Conservation (phyloP, 2,113 vertebrate genomes). For the Scomber japonicus region DNA sequence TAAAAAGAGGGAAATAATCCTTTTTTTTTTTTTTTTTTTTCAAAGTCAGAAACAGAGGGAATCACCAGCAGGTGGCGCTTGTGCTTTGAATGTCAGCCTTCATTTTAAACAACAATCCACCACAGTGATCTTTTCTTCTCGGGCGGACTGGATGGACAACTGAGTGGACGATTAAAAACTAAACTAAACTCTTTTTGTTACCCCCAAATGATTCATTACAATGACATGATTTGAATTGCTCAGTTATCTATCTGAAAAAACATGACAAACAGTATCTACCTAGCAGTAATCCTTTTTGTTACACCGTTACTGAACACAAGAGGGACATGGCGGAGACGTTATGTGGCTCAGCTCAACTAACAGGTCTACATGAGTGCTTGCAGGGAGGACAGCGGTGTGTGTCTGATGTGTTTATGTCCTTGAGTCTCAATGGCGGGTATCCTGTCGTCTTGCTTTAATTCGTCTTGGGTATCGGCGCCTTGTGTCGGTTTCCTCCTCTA, state of each 20-base stretch:
- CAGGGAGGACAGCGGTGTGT: conserved; percentile 4
- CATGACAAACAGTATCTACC: conserved; percentile 44
- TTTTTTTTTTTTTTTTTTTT: not conserved
- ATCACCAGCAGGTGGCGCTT: conserved; percentile 48
- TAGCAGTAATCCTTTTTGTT: conserved; percentile 40
- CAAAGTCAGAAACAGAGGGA: conserved; percentile 19
- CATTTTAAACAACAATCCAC: conserved; percentile 37
- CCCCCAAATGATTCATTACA: conserved; percentile 25
- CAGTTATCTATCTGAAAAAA: conserved; percentile 25
- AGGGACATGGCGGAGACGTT: conserved; percentile 43
- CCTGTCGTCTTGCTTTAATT: conserved; percentile 41
- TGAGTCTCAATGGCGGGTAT: conserved; percentile 19
- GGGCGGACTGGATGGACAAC: conserved; percentile 16
- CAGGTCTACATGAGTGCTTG: conserved; percentile 27
- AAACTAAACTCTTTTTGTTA: conserved; percentile 23
- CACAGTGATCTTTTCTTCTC: conserved; percentile 12
- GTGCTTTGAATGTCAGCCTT: conserved; percentile 53
- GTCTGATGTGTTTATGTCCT: conserved; percentile 43
- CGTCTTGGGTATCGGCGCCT: conserved; percentile 28
- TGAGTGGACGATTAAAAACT: not conserved
- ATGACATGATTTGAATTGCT: conserved; percentile 20
- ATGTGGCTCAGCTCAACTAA: conserved; percentile 47
- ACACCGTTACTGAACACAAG: conserved; percentile 39
- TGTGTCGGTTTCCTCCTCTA: conserved; percentile 23
- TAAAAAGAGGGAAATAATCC: conserved; percentile 32